These are phyloP conservation scores for Chorisops tibialis DNA, from an alignment of 2,888 invertebrate species.

Conservation along the genomic window DNA sequence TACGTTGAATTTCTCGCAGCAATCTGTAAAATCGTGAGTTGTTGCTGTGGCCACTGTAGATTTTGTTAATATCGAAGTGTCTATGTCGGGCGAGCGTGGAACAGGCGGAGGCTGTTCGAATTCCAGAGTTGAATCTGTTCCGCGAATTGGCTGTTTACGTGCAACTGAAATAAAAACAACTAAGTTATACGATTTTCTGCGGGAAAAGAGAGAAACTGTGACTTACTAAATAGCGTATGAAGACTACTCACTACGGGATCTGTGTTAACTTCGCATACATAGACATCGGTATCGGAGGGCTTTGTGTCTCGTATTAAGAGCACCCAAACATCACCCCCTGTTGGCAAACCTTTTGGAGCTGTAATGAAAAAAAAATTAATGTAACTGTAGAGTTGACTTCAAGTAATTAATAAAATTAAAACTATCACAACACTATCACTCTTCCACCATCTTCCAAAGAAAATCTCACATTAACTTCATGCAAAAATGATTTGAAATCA, in stretches of 20 bases:
- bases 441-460: no score
- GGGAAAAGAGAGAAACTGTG: not conserved
- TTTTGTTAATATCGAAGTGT: constrained; percentile 3
- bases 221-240: constrained; percentile 71
- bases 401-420: no score
- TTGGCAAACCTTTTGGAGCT: constrained; percentile 48
- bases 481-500: no score
- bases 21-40: constrained; percentile 77
- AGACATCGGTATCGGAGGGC: constrained; percentile 71
- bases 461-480: no score
- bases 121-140: constrained; percentile 8
- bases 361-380: constrained; percentile 26
- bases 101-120: constrained; percentile 13
- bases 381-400: no score
- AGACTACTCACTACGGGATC: constrained; percentile 75
- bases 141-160: not conserved
- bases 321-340: constrained; percentile 82
- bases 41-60: constrained; percentile 42
- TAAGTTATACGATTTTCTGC: not conserved
- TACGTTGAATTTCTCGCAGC: constrained; percentile 69
- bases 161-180: not conserved
- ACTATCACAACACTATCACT: no score
- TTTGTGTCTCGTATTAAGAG: constrained; percentile 70
- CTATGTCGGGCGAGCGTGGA: not conserved
- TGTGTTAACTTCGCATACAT: constrained; percentile 79